phyloP scores from a whole-genome alignment of 2,113 vertebrate genomes.

The Lamprotornis superbus region DNA sequence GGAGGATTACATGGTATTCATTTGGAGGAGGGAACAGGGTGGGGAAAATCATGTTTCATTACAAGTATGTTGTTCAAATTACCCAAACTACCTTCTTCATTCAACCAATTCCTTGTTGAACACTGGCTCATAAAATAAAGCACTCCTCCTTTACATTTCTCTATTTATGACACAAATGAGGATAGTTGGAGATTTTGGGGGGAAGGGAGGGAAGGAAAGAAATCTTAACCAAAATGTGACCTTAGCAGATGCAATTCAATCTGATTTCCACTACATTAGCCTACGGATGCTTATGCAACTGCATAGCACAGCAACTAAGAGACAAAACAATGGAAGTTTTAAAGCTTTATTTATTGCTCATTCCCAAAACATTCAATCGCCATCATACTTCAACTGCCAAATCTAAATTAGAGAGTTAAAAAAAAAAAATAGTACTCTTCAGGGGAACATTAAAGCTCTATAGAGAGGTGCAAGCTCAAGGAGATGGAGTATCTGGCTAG shows the following conservation, averaged over 20 bases:
- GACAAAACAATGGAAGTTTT: constrained; percentile 68
- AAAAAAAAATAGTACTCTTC: constrained; percentile 55
- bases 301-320: constrained; percentile 60
- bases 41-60: background rate
- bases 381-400: constrained; percentile 67
- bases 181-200: background rate
- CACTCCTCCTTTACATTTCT: background rate
- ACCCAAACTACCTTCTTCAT: constrained; percentile 17
- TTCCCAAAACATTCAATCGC: constrained; percentile 71
- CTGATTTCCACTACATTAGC: constrained; percentile 52
- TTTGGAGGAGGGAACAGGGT: background rate
- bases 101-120: constrained; percentile 25
- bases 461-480: constrained; percentile 67
- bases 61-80: background rate
- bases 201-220: background rate
- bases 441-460: constrained; percentile 69
- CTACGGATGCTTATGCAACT: constrained; percentile 59
- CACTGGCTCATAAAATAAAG: constrained; percentile 33
- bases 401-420: constrained; percentile 66
- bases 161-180: constrained; percentile 56
- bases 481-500: constrained; percentile 72
- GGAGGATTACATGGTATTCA: background rate
- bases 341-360: constrained; percentile 72
- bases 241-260: constrained; percentile 62
- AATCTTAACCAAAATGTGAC: constrained; percentile 54